phyloP scores from a whole-genome alignment of 2,888 invertebrate species.

The Spisula solida region DNA sequence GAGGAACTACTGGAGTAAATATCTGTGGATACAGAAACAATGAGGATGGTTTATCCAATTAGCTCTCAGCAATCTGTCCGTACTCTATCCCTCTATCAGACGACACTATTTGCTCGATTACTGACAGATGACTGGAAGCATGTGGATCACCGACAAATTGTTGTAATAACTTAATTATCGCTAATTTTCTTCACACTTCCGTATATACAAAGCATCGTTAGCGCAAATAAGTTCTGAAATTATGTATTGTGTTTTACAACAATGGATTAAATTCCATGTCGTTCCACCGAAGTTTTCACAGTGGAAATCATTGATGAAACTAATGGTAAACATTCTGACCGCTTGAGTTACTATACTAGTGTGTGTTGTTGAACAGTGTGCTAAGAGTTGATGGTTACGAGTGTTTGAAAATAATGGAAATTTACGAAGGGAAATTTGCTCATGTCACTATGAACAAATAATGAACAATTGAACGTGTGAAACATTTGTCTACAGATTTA shows the following conservation, averaged over 20 bases:
- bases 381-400: background rate
- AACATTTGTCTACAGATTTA: background rate
- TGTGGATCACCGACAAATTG: background rate
- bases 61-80: background rate
- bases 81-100: background rate
- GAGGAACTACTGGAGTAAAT: background rate
- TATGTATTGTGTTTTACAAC: background rate
- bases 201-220: background rate
- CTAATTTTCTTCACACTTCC: background rate
- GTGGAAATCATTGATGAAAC: background rate
- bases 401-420: background rate
- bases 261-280: background rate
- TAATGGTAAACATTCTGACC: background rate
- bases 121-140: background rate
- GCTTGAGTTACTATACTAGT: background rate
- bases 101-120: background rate
- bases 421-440: background rate
- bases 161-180: conserved; percentile 1
- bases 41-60: background rate
- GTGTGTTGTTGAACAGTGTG: conserved; percentile 2
- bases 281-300: background rate
- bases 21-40: background rate
- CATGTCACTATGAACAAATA: background rate
- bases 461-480: background rate
- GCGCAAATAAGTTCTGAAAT: background rate